Evolutionary conservation across 2,888 invertebrate species (phyloP).

Genomic region (Macaria liturata): DNA sequence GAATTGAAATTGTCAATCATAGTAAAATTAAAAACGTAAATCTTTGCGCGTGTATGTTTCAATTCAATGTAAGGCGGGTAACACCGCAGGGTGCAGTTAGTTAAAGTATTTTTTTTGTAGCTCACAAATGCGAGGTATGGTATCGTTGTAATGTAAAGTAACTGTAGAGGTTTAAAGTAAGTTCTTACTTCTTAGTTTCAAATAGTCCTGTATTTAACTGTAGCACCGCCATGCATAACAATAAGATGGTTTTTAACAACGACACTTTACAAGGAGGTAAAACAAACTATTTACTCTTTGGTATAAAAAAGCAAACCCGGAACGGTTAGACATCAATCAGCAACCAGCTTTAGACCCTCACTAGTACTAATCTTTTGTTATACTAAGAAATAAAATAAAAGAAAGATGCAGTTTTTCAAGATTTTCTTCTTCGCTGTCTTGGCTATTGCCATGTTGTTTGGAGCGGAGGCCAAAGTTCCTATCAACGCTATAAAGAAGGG

Average conservation of each 20-base stretch:
- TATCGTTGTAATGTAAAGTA: not conserved
- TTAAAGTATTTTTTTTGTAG: no score
- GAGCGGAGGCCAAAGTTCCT: constrained; percentile 16
- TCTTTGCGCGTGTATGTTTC: no score
- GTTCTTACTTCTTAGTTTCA: not conserved
- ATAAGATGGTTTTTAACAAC: constrained; percentile 7
- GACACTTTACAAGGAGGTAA: constrained; percentile 7
- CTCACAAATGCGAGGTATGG: not conserved
- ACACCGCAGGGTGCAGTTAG: no score
- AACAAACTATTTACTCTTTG: not conserved
- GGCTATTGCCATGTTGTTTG: constrained; percentile 10
- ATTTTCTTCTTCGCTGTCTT: constrained; percentile 7
- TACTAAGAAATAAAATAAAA: not conserved
- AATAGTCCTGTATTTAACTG: no score
- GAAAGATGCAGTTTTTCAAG: constrained; percentile 6
- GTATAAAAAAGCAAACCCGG: not conserved
- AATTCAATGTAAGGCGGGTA: no score
- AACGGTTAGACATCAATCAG: constrained; percentile 6
- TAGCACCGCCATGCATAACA: constrained; percentile 5
- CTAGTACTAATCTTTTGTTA: not conserved
- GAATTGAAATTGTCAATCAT: no score
- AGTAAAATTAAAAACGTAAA: no score
- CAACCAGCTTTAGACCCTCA: not conserved
- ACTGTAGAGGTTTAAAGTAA: not conserved
- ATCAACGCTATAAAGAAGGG: constrained; percentile 24